Percentiles rank a stretch among this genome's conserved stretches.
Conservation (phyloP, 2,888 invertebrate species). For the Sinelater perroti region DNA sequence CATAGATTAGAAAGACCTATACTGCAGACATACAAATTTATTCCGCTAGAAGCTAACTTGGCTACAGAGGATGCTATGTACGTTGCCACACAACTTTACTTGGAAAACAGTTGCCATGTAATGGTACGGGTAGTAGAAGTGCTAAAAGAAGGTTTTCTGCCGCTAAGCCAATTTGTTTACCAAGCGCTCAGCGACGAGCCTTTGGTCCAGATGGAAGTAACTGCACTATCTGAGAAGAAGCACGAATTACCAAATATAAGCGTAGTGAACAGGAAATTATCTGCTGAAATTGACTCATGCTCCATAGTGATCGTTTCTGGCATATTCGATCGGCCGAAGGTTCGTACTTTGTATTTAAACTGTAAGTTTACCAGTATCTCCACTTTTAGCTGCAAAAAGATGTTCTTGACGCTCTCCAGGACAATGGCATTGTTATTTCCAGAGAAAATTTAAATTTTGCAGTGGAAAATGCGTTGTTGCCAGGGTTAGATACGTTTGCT, state of each 20-base stretch:
- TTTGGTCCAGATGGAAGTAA: conserved; percentile 72
- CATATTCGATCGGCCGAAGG: conserved; percentile 63
- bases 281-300: conserved; percentile 47
- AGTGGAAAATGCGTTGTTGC: conserved; percentile 39
- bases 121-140: conserved; percentile 70
- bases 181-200: conserved; percentile 74
- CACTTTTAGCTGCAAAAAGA: background rate
- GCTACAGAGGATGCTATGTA: conserved; percentile 61
- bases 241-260: conserved; percentile 64
- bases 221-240: conserved; percentile 65
- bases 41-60: conserved; percentile 65
- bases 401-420: conserved; percentile 10
- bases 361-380: background rate
- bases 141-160: conserved; percentile 53
- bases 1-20: conserved; percentile 78
- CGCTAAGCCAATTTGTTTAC: conserved; percentile 65
- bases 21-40: conserved; percentile 77
- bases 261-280: conserved; percentile 70
- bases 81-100: conserved; percentile 72
- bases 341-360: conserved; percentile 46
- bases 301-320: conserved; percentile 52
- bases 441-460: conserved; percentile 17
- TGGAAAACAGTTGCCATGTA: conserved; percentile 73
- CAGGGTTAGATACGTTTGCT: conserved; percentile 63
- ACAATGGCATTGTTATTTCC: conserved; percentile 28